Percentiles rank a stretch among this genome's conserved stretches.
Evolutionary conservation across 2,888 invertebrate genomes (phyloP).

Genomic region (Ophioninae sp.): DNA sequence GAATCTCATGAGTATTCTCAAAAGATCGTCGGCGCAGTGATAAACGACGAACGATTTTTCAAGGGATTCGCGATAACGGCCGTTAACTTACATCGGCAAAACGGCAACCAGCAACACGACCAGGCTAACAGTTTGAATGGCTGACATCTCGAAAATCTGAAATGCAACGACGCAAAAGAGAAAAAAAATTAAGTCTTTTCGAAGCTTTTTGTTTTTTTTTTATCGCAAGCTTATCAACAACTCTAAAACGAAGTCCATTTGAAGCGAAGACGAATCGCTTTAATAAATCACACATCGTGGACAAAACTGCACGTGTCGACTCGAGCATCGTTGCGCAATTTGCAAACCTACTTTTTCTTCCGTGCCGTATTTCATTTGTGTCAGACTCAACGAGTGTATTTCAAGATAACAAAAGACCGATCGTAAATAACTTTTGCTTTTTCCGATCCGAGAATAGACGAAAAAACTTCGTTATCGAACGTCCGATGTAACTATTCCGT

Average conservation of each 20-base stretch:
- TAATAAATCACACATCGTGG: background rate
- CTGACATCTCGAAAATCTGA: slow-evolving; percentile 69
- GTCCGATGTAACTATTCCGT: slow-evolving; percentile 3
- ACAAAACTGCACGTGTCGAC: background rate
- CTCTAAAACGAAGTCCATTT: background rate
- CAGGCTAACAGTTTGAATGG: slow-evolving; percentile 62
- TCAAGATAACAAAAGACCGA: background rate
- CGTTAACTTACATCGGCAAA: slow-evolving; percentile 68
- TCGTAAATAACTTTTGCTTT: background rate
- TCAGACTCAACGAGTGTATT: background rate
- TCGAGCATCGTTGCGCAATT: background rate
- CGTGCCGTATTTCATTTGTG: background rate
- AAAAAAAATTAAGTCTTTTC: background rate
- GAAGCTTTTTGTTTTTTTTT: no score
- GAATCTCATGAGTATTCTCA: background rate
- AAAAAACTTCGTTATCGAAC: background rate
- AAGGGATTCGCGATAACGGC: background rate
- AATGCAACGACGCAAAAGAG: slow-evolving; percentile 41
- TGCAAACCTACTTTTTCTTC: background rate
- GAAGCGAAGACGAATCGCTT: background rate
- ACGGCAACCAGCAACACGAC: slow-evolving; percentile 65
- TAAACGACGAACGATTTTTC: background rate
- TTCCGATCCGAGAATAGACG: background rate
- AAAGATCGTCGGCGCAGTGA: background rate
- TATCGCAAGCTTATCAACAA: no score